These are phyloP conservation scores for Drosophila yakuba DNA, from an alignment of 1,140 invertebrate species.

Conservation along the genomic window DNA sequence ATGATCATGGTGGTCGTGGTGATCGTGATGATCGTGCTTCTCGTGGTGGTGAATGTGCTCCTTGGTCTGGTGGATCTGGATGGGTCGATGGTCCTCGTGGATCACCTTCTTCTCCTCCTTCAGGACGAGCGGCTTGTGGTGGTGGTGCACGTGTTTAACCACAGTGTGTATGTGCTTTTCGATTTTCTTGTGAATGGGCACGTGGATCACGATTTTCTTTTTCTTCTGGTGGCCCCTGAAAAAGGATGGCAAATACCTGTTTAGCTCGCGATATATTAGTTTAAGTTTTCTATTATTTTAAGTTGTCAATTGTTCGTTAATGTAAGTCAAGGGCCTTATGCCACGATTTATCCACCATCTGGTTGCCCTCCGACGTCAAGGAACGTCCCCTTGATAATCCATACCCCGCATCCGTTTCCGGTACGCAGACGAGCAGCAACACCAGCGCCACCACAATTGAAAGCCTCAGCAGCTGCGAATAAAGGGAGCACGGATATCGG, in stretches of 20 bases:
- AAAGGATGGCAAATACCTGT: background rate
- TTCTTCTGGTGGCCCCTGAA: constrained; percentile 73
- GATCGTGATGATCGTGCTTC: constrained; percentile 67
- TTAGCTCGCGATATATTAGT: background rate
- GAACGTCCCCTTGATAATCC: background rate
- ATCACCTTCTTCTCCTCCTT: constrained; percentile 84
- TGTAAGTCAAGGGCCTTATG: background rate
- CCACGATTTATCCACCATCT: too few species aligned
- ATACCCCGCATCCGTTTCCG: constrained; percentile 70
- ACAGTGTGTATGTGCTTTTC: constrained; percentile 83
- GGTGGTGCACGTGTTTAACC: constrained; percentile 81
- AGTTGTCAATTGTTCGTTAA: background rate
- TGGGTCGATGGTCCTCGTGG: constrained; percentile 76
- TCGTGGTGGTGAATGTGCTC: constrained; percentile 82
- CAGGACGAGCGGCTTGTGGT: constrained; percentile 82
- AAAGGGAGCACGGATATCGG: background rate
- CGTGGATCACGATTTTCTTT: constrained; percentile 83
- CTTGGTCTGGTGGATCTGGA: constrained; percentile 75
- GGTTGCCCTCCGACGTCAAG: too few species aligned
- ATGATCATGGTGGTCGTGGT: constrained; percentile 56
- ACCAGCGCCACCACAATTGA: constrained; percentile 62
- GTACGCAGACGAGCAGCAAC: constrained; percentile 55
- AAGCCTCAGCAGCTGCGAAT: constrained; percentile 57
- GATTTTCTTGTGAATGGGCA: constrained; percentile 81
- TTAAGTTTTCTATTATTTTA: too few species aligned